Evolutionary conservation across 2,888 invertebrate species (phyloP).

Genomic region (Clepsis dumicolana): DNA sequence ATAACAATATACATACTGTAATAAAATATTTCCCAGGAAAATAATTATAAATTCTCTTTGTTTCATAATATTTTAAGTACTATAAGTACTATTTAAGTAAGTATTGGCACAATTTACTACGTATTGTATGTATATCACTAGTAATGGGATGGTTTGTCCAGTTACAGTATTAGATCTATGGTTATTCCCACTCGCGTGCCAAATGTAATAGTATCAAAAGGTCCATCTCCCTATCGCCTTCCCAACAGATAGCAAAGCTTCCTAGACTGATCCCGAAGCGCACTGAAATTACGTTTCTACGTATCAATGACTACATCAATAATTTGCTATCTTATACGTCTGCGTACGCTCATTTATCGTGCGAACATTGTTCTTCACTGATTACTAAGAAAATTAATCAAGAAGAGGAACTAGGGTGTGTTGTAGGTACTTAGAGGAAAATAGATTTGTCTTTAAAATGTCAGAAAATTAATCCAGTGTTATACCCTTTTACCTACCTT

Average conservation of each 20-base stretch:
- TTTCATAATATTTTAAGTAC: too few species aligned
- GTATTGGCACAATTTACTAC: too few species aligned
- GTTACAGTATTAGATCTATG: neutral
- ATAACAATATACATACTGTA: too few species aligned
- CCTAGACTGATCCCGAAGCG: neutral
- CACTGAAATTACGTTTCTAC: neutral
- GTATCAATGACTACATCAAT: conserved; percentile 18
- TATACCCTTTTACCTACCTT: too few species aligned
- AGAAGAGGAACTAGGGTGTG: neutral
- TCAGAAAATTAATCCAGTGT: neutral
- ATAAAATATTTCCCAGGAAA: too few species aligned
- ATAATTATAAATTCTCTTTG: too few species aligned
- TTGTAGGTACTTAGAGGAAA: too few species aligned
- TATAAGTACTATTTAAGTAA: too few species aligned
- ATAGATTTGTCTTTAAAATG: neutral
- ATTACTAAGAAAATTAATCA: neutral
- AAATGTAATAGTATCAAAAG: conserved; percentile 16
- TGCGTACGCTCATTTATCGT: conserved; percentile 9
- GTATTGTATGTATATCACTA: neutral
- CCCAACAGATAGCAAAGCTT: conserved; percentile 20
- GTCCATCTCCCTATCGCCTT: neutral
- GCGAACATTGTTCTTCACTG: neutral
- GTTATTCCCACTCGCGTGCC: conserved; percentile 11
- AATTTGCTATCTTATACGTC: conserved; percentile 14
- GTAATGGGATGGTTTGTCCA: neutral